A percentile compares a stretch with the other conserved stretches of the same genome.
These are phyloP conservation scores for Oreochromis aureus DNA, from an alignment of 2,113 vertebrate genomes.

Conservation along the genomic window DNA sequence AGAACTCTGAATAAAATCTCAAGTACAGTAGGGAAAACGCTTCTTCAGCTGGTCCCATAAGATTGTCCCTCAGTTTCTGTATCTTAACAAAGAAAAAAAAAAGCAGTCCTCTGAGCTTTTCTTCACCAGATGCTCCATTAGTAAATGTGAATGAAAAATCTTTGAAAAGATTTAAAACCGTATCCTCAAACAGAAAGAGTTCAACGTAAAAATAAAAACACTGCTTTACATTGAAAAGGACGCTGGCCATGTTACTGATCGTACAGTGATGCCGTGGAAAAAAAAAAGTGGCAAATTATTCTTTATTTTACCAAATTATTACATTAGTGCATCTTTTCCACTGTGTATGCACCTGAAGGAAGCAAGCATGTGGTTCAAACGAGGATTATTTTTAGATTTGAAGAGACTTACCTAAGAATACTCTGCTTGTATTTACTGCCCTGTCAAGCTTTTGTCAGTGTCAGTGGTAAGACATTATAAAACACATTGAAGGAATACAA, in stretches of 20 bases:
- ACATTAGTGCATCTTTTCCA: background rate
- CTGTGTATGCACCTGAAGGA: background rate
- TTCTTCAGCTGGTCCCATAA: slow-evolving; percentile 41
- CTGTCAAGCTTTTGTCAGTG: background rate
- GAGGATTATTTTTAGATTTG: slow-evolving; percentile 11
- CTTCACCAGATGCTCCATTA: background rate
- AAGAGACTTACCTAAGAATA: slow-evolving; percentile 27
- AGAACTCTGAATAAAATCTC: background rate
- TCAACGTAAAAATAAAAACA: slow-evolving; percentile 7
- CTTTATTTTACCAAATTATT: background rate
- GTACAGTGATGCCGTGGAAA: background rate
- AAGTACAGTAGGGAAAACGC: background rate
- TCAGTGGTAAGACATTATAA: too few species aligned
- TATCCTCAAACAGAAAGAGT: background rate
- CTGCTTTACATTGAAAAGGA: background rate
- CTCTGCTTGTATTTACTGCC: background rate
- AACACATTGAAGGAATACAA: too few species aligned
- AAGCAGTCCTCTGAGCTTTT: background rate
- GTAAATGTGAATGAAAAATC: background rate
- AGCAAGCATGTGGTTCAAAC: background rate
- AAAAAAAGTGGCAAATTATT: background rate
- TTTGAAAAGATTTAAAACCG: slow-evolving; percentile 20
- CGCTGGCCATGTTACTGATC: background rate
- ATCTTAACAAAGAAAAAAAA: background rate
- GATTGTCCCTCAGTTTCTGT: background rate